A percentile compares a stretch with the other conserved stretches of the same genome.
phyloP scores from a whole-genome alignment of 2,888 invertebrate genomes.

The Ephialtes manifestator region DNA sequence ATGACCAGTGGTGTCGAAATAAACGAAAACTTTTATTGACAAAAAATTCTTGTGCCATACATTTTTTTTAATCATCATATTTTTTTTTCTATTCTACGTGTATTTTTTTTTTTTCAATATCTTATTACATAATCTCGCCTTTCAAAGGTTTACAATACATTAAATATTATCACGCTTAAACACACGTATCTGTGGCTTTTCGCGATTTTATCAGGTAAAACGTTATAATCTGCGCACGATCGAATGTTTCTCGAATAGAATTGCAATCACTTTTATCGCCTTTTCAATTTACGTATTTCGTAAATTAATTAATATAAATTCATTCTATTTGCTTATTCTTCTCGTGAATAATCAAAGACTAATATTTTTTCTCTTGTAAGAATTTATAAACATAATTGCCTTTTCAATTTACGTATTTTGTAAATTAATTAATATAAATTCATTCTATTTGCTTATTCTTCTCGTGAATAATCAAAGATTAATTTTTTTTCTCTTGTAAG shows the following conservation, averaged over 20 bases:
- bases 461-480: too few relatives aligned
- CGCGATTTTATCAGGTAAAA: constrained; percentile 26
- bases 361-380: too few relatives aligned
- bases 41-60: constrained; percentile 53
- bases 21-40: constrained; percentile 75
- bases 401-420: too few relatives aligned
- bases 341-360: too few relatives aligned
- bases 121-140: constrained; percentile 30
- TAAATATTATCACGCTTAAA: constrained; percentile 6
- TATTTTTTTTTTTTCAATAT: constrained; percentile 24
- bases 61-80: constrained; percentile 49
- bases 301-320: background rate
- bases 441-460: too few relatives aligned
- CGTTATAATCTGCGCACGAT: constrained; percentile 18
- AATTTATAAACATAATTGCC: too few relatives aligned
- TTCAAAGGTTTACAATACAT: constrained; percentile 35
- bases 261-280: background rate
- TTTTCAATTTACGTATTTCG: background rate
- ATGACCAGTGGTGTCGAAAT: constrained; percentile 68
- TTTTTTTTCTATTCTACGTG: constrained; percentile 18
- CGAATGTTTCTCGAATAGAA: background rate
- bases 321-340: background rate
- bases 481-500: too few relatives aligned
- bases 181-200: background rate
- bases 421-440: too few relatives aligned